Conservation (phyloP, 1,140 invertebrate genomes). For the Temnothorax curvispinosus region DNA sequence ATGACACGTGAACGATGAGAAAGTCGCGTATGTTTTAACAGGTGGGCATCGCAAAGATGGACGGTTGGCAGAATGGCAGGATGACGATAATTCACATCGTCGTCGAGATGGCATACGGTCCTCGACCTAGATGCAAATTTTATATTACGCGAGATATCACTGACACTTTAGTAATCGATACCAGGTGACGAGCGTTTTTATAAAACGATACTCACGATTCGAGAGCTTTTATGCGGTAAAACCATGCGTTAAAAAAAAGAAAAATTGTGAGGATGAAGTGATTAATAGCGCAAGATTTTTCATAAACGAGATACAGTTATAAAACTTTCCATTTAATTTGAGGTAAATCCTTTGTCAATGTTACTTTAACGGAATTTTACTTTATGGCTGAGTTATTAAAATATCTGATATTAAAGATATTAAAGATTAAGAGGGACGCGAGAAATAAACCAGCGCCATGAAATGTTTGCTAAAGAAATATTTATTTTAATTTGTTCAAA, state of each 20-base stretch:
- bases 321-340: not conserved
- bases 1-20: not conserved
- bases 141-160: constrained; percentile 18
- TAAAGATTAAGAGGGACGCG: not conserved
- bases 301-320: not conserved
- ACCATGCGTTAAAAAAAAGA: not conserved
- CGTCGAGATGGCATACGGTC: not conserved
- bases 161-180: constrained; percentile 27
- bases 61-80: not conserved
- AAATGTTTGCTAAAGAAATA: not conserved
- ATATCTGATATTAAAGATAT: constrained; percentile 9
- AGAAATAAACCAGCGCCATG: not conserved
- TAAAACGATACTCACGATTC: not conserved
- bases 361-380: not conserved
- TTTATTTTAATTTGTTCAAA: constrained; percentile 13
- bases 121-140: constrained; percentile 66
- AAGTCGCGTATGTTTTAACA: constrained; percentile 12
- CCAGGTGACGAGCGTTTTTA: not conserved
- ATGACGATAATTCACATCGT: constrained; percentile 61
- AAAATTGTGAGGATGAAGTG: not conserved
- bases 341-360: not conserved
- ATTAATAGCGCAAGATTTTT: not conserved
- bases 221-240: not conserved
- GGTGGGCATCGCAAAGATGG: constrained; percentile 45
- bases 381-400: not conserved